Conservation (phyloP, 2,113 vertebrate species). For the Festucalex cinctus region DNA sequence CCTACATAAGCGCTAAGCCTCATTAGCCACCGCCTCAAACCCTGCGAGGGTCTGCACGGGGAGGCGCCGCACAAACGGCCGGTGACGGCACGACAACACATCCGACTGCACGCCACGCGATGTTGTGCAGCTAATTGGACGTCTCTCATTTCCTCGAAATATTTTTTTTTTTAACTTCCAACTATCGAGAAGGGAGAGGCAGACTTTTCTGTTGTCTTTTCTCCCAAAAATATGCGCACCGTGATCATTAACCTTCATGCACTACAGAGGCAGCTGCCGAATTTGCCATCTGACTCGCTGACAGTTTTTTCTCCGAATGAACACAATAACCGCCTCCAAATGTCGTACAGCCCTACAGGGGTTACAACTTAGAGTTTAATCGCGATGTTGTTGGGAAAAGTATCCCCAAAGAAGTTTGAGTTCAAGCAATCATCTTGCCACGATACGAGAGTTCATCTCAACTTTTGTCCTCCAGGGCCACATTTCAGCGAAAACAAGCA, state of each 20-base stretch:
- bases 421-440: no score
- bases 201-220: neutral
- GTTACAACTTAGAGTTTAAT: no score
- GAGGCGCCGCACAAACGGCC: conserved; percentile 44
- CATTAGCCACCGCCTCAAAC: conserved; percentile 61
- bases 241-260: conserved; percentile 20
- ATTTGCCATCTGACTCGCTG: neutral
- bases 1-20: conserved; percentile 56
- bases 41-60: conserved; percentile 32
- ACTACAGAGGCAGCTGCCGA: neutral
- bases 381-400: neutral
- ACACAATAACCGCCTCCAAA: no score
- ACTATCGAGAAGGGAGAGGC: neutral
- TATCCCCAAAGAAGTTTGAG: no score
- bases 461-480: no score
- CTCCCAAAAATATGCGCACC: neutral
- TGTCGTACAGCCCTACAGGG: no score
- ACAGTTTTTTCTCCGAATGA: neutral
- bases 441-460: no score
- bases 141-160: conserved; percentile 25
- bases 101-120: conserved; percentile 27
- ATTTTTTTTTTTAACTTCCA: conserved; percentile 6
- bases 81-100: conserved; percentile 47
- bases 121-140: conserved; percentile 46
- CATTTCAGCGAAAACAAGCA: no score